These are phyloP conservation scores for human (Homo sapiens) DNA, from an alignment of 2,113 vertebrate genomes.

Conservation along the genomic window GRCh38 chr2:164441501-164442000, in stretches of 20 bases:
- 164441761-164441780: not conserved
- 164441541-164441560: not conserved
- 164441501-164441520: not conserved
- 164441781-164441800: not conserved
- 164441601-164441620: slow-evolving; percentile 36
- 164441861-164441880: not conserved
- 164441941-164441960: slow-evolving; percentile 11
- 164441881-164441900: not conserved
- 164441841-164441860: not conserved
- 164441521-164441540: not conserved
- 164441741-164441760: not conserved
- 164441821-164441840: not conserved
- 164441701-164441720: slow-evolving; percentile 3
- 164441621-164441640: not conserved
- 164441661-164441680: slow-evolving; percentile 23
- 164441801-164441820: not conserved
- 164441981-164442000: slow-evolving; percentile 54
- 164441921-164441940: slow-evolving; percentile 3
- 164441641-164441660: not conserved
- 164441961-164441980: not conserved
- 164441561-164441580: not conserved
- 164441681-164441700: slow-evolving; percentile 2
- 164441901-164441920: not conserved
- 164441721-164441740: not conserved
- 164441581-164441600: not conserved